Evolutionary conservation across 2,888 invertebrate genomes (phyloP).

Genomic region (Harpalus rufipes): DNA sequence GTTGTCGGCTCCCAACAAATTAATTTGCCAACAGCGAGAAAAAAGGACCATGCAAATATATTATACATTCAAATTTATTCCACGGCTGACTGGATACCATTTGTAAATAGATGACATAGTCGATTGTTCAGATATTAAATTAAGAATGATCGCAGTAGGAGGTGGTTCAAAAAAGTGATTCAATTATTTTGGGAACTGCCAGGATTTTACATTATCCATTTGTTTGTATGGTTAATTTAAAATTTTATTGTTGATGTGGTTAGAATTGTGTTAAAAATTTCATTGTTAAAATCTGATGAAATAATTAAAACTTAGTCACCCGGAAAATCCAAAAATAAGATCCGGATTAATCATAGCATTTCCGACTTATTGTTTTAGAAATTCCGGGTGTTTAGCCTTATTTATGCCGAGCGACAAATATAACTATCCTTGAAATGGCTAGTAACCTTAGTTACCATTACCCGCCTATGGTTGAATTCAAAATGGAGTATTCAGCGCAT

Average conservation of each 20-base stretch:
- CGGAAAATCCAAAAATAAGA: background rate
- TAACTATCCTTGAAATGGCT: background rate
- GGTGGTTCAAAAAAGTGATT: background rate
- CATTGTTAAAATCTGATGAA: background rate
- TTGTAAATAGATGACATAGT: slow-evolving; percentile 3
- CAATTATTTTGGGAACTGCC: background rate
- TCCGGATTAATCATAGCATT: background rate
- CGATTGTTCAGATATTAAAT: background rate
- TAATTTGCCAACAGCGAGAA: slow-evolving; percentile 20
- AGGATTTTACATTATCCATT: background rate
- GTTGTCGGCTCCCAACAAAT: slow-evolving; percentile 46
- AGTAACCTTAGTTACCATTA: no score
- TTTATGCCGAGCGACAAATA: background rate
- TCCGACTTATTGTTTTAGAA: background rate
- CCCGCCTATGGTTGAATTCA: no score
- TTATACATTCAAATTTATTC: slow-evolving; percentile 49
- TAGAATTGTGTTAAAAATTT: background rate
- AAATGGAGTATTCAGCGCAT: no score
- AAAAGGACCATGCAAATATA: slow-evolving; percentile 27
- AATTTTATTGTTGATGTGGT: background rate
- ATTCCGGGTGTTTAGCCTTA: background rate
- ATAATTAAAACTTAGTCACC: background rate
- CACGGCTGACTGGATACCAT: background rate
- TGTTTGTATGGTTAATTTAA: background rate
- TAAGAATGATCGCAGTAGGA: background rate